These are phyloP conservation scores for Meganola albula DNA, from an alignment of 2,888 invertebrate species.

Conservation along the genomic window DNA sequence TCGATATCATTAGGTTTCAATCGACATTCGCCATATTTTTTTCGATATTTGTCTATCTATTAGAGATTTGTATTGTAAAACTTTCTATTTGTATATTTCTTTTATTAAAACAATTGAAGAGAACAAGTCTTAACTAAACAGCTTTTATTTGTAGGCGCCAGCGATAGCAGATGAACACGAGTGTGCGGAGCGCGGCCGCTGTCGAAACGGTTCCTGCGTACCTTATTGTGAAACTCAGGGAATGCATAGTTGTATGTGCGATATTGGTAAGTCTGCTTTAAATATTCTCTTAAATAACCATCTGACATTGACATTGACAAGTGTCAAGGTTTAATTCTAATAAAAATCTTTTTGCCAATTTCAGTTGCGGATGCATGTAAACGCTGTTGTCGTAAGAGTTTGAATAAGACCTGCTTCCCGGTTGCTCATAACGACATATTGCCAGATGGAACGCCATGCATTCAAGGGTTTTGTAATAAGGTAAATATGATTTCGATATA, in stretches of 20 bases:
- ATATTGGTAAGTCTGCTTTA: constrained; percentile 81
- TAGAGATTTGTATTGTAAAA: background rate
- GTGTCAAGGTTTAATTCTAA: too few relatives aligned
- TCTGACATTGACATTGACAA: too few relatives aligned
- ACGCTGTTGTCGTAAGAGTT: constrained; percentile 93
- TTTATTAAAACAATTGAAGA: too few relatives aligned
- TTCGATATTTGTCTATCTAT: background rate
- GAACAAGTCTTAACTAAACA: too few relatives aligned
- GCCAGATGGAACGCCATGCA: constrained; percentile 96
- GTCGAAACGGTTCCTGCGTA: constrained; percentile 92
- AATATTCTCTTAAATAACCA: too few relatives aligned
- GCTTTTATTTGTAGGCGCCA: constrained; percentile 80
- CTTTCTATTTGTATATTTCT: too few relatives aligned
- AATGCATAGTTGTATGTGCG: constrained; percentile 97
- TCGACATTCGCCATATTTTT: background rate
- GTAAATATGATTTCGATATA: too few relatives aligned
- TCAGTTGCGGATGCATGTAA: constrained; percentile 95
- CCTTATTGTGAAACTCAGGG: constrained; percentile 97
- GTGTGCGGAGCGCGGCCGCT: constrained; percentile 95
- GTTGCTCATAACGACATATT: constrained; percentile 92
- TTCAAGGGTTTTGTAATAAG: constrained; percentile 97
- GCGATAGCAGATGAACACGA: constrained; percentile 91
- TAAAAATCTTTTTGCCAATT: too few relatives aligned
- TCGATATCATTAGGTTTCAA: too few relatives aligned
- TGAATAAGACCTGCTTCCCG: constrained; percentile 94